Evolutionary conservation across 2,797 vertebrate genomes (phyloP), one percentile per base, ranked within the genome.

Genomic region (Tapirus indicus): DNA sequence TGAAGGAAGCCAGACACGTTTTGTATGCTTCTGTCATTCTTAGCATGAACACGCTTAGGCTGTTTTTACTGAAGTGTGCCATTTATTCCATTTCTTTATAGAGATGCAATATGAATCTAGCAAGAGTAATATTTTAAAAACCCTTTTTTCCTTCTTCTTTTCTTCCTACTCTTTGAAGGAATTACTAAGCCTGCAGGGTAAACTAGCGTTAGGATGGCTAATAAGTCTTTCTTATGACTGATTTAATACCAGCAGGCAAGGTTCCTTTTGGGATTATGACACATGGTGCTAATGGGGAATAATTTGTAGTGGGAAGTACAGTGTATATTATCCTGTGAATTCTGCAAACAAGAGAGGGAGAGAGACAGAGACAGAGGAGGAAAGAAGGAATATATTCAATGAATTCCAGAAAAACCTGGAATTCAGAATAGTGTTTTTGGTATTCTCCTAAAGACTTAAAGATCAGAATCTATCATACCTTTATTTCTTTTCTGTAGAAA

Each of bases 81-180:
- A 9, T 11, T 58, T 35, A 20, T 66, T 85, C 35, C 5, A 7
- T 85, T 54, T 87, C 29, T 56, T 56, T 71, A 35, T 54, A 60
- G 72, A 82, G 47, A 68, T 6, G 0, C 47, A 54, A 29, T 56
- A 66, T 20, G 17, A 78, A 64, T 93, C 44, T 38, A 49, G 54
- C 29, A 86, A 77, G n/a, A 83, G 23, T 23, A 56, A 25, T 77
- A 68, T 74, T 69, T 94, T 56, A 72, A 92, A 95, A 91, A 7
- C 13, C 5, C 41, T 29, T 35, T 80, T 41, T 56, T 38, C 41
- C 32, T 92, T 27, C n/a, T 72, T 64, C 16, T 18, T 56, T 9
- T 11, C 13, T 9, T 21, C 6, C 69, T 14, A 25, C 8, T 44
- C 2, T 52, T 44, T 75, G 49, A 58, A 78, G 93, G 32, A 49